Evolutionary conservation across 2,888 invertebrate genomes (phyloP), one percentile per base, ranked within the genome.

Genomic region (Scelioninae gen. 2): DNA sequence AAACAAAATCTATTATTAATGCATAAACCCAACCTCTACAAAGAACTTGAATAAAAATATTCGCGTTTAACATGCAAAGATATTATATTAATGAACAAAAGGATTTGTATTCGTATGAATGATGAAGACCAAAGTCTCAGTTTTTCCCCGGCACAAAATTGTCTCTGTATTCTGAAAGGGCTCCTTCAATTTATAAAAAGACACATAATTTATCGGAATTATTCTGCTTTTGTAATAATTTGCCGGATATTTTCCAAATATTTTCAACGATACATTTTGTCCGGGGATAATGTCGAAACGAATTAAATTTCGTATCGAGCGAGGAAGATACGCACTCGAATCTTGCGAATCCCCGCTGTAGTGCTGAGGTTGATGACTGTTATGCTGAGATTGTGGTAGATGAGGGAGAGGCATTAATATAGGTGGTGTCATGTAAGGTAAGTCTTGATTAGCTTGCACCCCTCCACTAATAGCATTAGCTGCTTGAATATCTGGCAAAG

Each of bases 311-410:
- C 10, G 9, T 33, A 64, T 33, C 43, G 31, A 60, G 58, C 48
- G 45, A 64, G 55, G 50, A 61, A 63, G 19, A 15, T 76, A 74
- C 71, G 50, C 73, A 79, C 79, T 78, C 50, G 78, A 79, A 63
- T 79, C 96, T 78, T 95, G 95, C 2, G 96, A 96, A 86, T 96
- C 96, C 0, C 96, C 96, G 83, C 95, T 96, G 83, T 96, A 96
- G 85, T 96, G 92, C 45, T 90, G 89, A 46, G 88, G 89, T 74
- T 77, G 86, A 65, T 65, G 64, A 58, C 72, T 78, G 84, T 85
- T 87, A 13, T 81, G 81, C 43, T 82, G 84, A 18, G 77, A 65
- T 53, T 77, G 78, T 19, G 83, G 85, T 11, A 78, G 82, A 63
- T 80, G 81, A 48, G 84, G 84, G 37, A 82, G 78, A 37, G 84